These are phyloP conservation scores for Andricus grossulariae DNA, from an alignment of 1,140 invertebrate genomes.

Conservation along the genomic window DNA sequence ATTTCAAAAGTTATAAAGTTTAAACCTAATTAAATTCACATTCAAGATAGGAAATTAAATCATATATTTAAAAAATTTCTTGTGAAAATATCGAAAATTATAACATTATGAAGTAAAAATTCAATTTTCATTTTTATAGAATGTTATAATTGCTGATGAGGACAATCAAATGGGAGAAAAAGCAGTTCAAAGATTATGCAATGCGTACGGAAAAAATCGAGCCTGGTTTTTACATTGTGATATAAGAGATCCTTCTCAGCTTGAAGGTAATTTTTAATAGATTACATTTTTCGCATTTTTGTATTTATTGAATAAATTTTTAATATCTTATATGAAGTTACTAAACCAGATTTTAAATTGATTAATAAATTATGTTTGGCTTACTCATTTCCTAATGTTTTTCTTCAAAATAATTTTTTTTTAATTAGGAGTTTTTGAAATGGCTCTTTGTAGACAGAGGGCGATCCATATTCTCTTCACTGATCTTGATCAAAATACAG, in stretches of 20 bases:
- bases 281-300: too few species aligned
- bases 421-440: conserved; percentile 36
- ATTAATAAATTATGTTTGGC: too few species aligned
- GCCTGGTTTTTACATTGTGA: conserved; percentile 54
- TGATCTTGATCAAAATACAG: conserved; percentile 41
- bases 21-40: too few species aligned
- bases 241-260: conserved; percentile 17
- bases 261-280: too few species aligned
- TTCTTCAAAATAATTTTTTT: background rate
- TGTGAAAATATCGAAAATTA: background rate
- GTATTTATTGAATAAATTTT: too few species aligned
- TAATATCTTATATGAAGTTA: too few species aligned
- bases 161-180: conserved; percentile 45
- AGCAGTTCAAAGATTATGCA: conserved; percentile 49
- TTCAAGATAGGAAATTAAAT: background rate
- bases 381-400: too few species aligned
- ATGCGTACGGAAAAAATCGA: conserved; percentile 54
- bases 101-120: background rate
- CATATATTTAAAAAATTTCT: background rate
- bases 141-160: conserved; percentile 56
- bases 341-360: too few species aligned
- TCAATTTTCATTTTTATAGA: conserved; percentile 40
- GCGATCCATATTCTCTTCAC: conserved; percentile 46
- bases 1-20: too few species aligned
- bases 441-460: conserved; percentile 32